Percentiles rank a stretch among this genome's conserved stretches.
These are phyloP conservation scores for Pseudoatta argentina DNA, from an alignment of 1,140 invertebrate species.

Conservation along the genomic window DNA sequence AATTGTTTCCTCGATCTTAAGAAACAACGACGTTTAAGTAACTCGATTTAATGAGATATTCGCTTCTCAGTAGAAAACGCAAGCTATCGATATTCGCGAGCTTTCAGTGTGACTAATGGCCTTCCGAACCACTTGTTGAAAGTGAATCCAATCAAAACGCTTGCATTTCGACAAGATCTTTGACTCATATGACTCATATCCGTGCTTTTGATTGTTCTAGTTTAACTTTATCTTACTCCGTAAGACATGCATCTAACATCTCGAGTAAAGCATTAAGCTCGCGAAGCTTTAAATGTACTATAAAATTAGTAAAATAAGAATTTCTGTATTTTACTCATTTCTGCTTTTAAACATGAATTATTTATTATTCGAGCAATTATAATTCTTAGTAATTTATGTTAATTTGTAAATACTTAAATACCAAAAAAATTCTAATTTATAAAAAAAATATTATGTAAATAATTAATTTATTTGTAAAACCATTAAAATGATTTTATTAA, in stretches of 20 bases:
- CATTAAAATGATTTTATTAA: slow-evolving; percentile 8
- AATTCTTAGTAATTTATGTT: background rate
- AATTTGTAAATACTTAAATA: background rate
- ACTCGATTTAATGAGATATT: slow-evolving; percentile 14
- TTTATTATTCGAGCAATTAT: background rate
- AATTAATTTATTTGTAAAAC: background rate
- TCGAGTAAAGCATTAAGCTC: background rate
- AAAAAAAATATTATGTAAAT: background rate
- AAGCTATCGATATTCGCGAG: slow-evolving; percentile 34
- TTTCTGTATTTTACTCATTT: background rate
- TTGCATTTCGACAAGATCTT: slow-evolving; percentile 37
- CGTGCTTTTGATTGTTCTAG: background rate
- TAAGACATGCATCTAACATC: background rate
- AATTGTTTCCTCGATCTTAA: background rate
- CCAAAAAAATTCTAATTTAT: background rate
- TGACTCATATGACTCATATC: background rate
- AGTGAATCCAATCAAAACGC: slow-evolving; percentile 8
- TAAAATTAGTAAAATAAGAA: background rate
- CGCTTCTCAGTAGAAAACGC: slow-evolving; percentile 8
- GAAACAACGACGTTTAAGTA: background rate
- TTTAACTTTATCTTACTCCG: background rate
- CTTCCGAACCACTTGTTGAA: slow-evolving; percentile 45
- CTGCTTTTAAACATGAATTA: background rate
- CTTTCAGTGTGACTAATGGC: slow-evolving; percentile 30
- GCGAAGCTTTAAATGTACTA: background rate